Evolutionary conservation across 2,113 vertebrate genomes (phyloP).

Genomic region (cat (Felis catus)): F.catus_Fca126_mat1.0 CM031413.1:18306501-18307000

Average conservation of each 20-base stretch:
- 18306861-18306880: conserved; percentile 99
- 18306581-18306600: conserved; percentile 95
- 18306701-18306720: conserved; percentile 95
- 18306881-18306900: conserved; percentile 97
- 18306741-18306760: background rate
- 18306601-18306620: conserved; percentile 98
- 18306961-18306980: conserved; percentile 96
- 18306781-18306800: background rate
- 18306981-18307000: conserved; percentile 99
- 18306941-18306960: conserved; percentile 87
- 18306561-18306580: background rate
- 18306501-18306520: background rate
- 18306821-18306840: conserved; percentile 98
- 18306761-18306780: accelerated
- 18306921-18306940: conserved; percentile 93
- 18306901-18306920: conserved; percentile 96
- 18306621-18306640: conserved; percentile 97
- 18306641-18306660: conserved; percentile 95
- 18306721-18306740: conserved; percentile 83
- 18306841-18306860: conserved; percentile 98
- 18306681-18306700: conserved; percentile 97
- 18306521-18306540: background rate
- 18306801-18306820: conserved; percentile 98
- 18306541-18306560: accelerated
- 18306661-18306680: conserved; percentile 96